Evolutionary conservation across 2,113 vertebrate species (phyloP).

Genomic region (Chaetodon auriga): DNA sequence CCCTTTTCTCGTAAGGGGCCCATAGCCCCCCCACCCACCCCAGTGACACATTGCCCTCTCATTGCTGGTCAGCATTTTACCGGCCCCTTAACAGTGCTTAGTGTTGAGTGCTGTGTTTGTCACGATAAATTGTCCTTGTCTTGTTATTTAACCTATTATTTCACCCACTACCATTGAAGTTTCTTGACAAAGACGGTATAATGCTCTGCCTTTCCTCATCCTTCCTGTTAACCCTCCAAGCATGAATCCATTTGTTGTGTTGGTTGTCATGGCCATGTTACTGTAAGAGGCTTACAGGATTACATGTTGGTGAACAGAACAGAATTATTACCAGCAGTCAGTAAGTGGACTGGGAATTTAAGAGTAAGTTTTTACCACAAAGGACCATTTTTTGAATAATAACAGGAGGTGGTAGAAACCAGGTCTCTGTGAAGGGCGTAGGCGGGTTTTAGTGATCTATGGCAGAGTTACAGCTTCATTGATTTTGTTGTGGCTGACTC

Average conservation of each 20-base stretch:
- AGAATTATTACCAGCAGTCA: neutral
- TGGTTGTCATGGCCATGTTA: constrained; percentile 1
- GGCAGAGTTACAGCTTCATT: neutral
- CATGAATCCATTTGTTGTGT: constrained; percentile 10
- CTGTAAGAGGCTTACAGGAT: constrained; percentile 1
- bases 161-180: neutral
- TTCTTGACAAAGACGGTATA: neutral
- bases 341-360: neutral
- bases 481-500: neutral
- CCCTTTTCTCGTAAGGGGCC: too few relatives aligned
- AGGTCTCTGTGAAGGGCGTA: neutral
- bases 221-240: neutral
- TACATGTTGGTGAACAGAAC: constrained; percentile 15
- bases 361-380: neutral
- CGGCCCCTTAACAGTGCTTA: neutral
- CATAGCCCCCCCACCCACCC: too few relatives aligned
- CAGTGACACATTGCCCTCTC: too few relatives aligned
- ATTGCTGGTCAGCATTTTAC: neutral
- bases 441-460: neutral
- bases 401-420: neutral
- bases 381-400: neutral
- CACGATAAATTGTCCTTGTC: neutral
- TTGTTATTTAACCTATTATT: neutral
- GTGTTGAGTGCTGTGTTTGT: neutral
- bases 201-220: neutral